A percentile compares a stretch with the other conserved stretches of the same genome.
These are phyloP conservation scores for Trialeurodes vaporariorum DNA, from an alignment of 1,140 invertebrate genomes.

Conservation along the genomic window DNA sequence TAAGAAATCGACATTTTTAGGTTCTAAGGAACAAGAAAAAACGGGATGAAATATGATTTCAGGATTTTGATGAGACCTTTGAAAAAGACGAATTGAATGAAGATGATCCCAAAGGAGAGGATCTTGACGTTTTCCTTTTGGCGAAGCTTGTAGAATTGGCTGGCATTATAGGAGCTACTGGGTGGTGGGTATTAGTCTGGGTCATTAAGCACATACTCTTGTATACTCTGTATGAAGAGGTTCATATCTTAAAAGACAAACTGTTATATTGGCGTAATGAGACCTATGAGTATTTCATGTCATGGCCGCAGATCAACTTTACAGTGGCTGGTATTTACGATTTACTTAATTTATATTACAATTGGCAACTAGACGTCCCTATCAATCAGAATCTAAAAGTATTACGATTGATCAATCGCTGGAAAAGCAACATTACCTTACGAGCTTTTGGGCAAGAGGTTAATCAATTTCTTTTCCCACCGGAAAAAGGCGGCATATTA, in stretches of 20 bases:
- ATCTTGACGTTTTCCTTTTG: too few species aligned
- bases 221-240: too few species aligned
- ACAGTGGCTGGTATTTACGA: neutral
- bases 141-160: too few species aligned
- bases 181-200: too few species aligned
- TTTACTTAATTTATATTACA: neutral
- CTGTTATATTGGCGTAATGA: neutral
- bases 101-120: too few species aligned
- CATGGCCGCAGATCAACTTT: neutral
- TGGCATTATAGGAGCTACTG: too few species aligned
- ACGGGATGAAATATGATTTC: too few species aligned
- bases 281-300: neutral
- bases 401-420: neutral
- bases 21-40: too few species aligned
- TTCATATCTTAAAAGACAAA: neutral
- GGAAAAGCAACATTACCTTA: neutral
- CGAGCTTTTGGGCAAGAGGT: neutral
- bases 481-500: neutral
- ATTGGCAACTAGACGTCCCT: neutral
- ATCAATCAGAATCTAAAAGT: neutral
- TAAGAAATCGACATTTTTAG: too few species aligned
- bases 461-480: neutral
- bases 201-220: too few species aligned
- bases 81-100: too few species aligned
- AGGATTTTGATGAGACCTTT: too few species aligned